Base-by-base conservation (phyloP, 1,140 invertebrate species). In the Orchestia grillus region DNA sequence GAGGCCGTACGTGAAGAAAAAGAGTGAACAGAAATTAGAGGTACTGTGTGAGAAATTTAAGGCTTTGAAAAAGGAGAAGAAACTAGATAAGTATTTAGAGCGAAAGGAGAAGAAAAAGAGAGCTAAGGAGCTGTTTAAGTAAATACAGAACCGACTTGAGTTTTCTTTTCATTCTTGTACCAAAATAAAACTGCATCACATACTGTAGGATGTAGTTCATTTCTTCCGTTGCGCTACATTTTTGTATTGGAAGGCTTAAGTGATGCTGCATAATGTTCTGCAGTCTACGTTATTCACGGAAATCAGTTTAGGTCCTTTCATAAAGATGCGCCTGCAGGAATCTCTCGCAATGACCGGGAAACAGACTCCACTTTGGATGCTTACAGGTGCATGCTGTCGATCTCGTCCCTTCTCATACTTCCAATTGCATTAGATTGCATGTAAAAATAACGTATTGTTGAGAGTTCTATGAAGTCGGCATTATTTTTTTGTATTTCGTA, bases 11-110 rank as follows among this genome's bases (percentile, higher is more conserved):
- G 45, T 96, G n/a, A 87, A 96, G 44, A 92, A 77, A 45, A 96
- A 96, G 16, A 96, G 95, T 53, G 96, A 97, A 23, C 96, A 95
- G 11, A 96, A 96, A 3, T 87, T 97, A 0, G 41, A 95, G 44
- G 16, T 97, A n/a, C 95, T 96, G 87, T 90, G 95, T 45, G 44
- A 92, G 8, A 96, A 96, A 23, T 97, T 96, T 96, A 90, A 97
- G 41, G 44, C 95, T n/a, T 87, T 97, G 41, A 96, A 96, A 88
- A 96, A 96, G 42, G 96, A 95, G 43, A 97, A 97, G 44, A 96
- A 53, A 95, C 90, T 97, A 19, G 95, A 96, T 11, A 97, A 96
- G 57, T 97, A 97, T 94, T 87, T 97, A 4, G 44, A 96, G 45
- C 53, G 96, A 87, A 96, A 96, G 57, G 96, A 97, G 44, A 96